Evolutionary conservation across 1,140 invertebrate species (phyloP).

Genomic region (Trachymyrmex cornetzi): DNA sequence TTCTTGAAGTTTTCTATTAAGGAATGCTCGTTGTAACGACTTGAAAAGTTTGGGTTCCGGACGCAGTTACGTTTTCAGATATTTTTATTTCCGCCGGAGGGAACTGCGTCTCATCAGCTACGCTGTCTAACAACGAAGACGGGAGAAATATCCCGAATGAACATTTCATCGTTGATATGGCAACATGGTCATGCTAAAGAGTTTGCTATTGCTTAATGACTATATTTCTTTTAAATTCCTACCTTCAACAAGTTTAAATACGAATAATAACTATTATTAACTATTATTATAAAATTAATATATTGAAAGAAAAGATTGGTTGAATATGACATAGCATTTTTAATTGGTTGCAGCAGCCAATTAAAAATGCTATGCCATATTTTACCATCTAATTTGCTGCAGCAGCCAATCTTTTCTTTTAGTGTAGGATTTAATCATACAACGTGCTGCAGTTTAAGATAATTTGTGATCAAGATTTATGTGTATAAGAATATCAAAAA

Average conservation of each 20-base stretch:
- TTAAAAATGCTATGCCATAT: no score
- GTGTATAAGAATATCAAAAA: not conserved
- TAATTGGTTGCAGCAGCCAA: no score
- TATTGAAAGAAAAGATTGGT: no score
- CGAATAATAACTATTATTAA: slow-evolving; percentile 16
- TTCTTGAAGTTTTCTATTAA: slow-evolving; percentile 51
- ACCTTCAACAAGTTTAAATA: slow-evolving; percentile 33
- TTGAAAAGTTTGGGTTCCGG: slow-evolving; percentile 40
- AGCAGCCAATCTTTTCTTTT: no score
- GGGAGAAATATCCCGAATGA: slow-evolving; percentile 37
- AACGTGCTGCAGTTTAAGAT: not conserved
- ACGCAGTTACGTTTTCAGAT: slow-evolving; percentile 28
- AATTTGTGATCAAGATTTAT: not conserved
- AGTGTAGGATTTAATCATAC: slow-evolving; percentile 20
- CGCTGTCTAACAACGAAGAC: slow-evolving; percentile 44
- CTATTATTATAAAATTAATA: not conserved
- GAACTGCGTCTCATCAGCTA: slow-evolving; percentile 43
- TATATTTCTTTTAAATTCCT: not conserved
- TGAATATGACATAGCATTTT: no score
- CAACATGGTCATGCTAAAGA: slow-evolving; percentile 48
- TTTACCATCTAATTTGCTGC: no score
- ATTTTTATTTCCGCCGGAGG: slow-evolving; percentile 49
- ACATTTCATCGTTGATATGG: slow-evolving; percentile 27
- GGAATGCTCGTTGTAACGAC: slow-evolving; percentile 59
- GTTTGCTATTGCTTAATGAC: slow-evolving; percentile 59